These are phyloP conservation scores for Diplazon laetatorius DNA, from an alignment of 2,888 invertebrate genomes.

Conservation along the genomic window DNA sequence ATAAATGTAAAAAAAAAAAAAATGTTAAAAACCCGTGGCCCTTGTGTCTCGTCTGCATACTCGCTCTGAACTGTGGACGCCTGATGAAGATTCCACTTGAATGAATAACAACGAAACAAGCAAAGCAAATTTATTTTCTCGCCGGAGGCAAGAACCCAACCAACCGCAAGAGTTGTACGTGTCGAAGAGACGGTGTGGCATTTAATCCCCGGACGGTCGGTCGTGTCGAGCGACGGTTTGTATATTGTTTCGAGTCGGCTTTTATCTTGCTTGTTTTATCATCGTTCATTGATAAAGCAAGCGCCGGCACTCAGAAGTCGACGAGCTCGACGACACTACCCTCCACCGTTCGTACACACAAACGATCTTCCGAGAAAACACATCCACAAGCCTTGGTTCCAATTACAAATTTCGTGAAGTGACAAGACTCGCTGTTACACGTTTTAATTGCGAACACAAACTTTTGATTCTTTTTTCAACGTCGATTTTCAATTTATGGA, in stretches of 20 bases:
- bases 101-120: slow-evolving; percentile 70
- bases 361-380: neutral
- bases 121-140: slow-evolving; percentile 54
- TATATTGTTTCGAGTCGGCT: slow-evolving; percentile 48
- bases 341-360: neutral
- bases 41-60: too few relatives aligned
- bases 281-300: slow-evolving; percentile 52
- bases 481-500: too few relatives aligned
- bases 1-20: too few relatives aligned
- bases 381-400: neutral
- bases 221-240: slow-evolving; percentile 48
- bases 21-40: too few relatives aligned
- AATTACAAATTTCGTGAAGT: slow-evolving; percentile 8
- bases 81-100: slow-evolving; percentile 72
- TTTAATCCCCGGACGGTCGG: slow-evolving; percentile 47
- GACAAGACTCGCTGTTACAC: slow-evolving; percentile 8
- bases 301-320: slow-evolving; percentile 16
- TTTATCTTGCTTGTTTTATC: slow-evolving; percentile 46
- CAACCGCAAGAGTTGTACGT: slow-evolving; percentile 39
- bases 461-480: too few relatives aligned
- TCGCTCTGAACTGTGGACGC: neutral
- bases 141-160: neutral
- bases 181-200: slow-evolving; percentile 43
- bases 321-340: neutral
- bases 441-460: neutral